phyloP scores from a whole-genome alignment of 1,140 invertebrate genomes.

The Galendromus occidentalis region DNA sequence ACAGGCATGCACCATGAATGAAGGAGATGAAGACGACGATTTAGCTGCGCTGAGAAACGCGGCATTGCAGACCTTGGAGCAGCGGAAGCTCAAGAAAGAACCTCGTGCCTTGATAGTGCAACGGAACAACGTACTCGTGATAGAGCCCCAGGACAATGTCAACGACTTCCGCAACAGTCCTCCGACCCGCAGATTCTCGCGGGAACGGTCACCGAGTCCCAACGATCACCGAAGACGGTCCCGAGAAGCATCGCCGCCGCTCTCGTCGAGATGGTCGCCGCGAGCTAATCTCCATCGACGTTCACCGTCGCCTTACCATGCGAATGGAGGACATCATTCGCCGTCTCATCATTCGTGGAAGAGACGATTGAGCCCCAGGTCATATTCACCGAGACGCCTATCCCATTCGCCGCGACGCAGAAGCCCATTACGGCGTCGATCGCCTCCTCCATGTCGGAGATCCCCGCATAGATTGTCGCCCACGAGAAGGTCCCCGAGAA shows the following conservation, averaged over 20 bases:
- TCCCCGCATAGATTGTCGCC: neutral
- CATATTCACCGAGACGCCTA: too few relatives aligned
- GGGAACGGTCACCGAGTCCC: too few relatives aligned
- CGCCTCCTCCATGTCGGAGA: neutral
- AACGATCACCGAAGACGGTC: too few relatives aligned
- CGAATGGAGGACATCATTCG: too few relatives aligned
- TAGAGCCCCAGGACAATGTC: neutral
- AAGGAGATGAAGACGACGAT: neutral
- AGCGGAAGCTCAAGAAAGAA: neutral
- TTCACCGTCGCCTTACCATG: too few relatives aligned
- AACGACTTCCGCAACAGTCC: neutral
- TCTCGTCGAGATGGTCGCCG: too few relatives aligned
- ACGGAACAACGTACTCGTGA: conserved; percentile 1
- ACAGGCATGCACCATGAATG: too few relatives aligned
- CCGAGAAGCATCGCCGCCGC: too few relatives aligned
- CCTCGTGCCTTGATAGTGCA: neutral
- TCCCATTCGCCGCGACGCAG: neutral
- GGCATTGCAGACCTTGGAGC: neutral
- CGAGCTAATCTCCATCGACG: too few relatives aligned
- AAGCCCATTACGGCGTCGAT: neutral
- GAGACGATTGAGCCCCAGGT: neutral
- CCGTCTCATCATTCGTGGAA: too few relatives aligned
- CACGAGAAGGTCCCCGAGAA: neutral
- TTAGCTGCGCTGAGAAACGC: neutral
- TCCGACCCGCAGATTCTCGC: too few relatives aligned